These are phyloP conservation scores for Apteryx owenii DNA, from an alignment of 2,113 vertebrate genomes.

Conservation along the genomic window DNA sequence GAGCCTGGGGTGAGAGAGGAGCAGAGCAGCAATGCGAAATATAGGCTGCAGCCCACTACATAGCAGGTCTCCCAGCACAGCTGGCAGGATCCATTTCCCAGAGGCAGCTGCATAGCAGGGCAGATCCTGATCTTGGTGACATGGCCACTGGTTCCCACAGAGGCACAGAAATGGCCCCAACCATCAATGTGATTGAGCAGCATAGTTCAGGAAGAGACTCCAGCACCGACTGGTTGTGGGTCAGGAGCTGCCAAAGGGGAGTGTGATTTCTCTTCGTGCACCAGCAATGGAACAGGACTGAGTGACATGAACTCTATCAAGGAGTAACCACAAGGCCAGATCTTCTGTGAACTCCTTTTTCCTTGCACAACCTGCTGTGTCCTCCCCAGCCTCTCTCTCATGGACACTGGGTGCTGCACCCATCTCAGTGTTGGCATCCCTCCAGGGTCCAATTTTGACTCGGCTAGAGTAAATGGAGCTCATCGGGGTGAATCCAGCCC, in stretches of 20 bases:
- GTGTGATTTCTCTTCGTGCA: not conserved
- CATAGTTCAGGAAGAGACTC: too few relatives aligned
- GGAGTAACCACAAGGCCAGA: not conserved
- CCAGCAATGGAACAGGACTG: not conserved
- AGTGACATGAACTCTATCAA: not conserved
- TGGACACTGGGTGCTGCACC: not conserved
- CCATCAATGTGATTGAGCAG: not conserved
- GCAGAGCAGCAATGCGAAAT: not conserved
- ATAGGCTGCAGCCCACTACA: not conserved
- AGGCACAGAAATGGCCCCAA: too few relatives aligned
- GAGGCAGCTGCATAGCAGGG: not conserved
- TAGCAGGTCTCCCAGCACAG: not conserved
- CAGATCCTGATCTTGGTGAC: not conserved
- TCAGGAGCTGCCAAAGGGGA: not conserved
- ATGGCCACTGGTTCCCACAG: not conserved
- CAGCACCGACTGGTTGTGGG: not conserved
- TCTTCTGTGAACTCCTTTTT: not conserved
- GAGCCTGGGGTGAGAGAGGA: too few relatives aligned
- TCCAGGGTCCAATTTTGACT: not conserved
- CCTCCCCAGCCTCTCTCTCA: not conserved
- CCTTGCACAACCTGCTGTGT: not conserved
- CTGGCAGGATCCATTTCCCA: not conserved
- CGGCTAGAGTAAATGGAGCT: not conserved
- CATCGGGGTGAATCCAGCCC: not conserved
- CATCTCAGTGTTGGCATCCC: not conserved